These are phyloP conservation scores for Maconellicoccus hirsutus DNA, from an alignment of 1,140 invertebrate species.

Conservation along the genomic window DNA sequence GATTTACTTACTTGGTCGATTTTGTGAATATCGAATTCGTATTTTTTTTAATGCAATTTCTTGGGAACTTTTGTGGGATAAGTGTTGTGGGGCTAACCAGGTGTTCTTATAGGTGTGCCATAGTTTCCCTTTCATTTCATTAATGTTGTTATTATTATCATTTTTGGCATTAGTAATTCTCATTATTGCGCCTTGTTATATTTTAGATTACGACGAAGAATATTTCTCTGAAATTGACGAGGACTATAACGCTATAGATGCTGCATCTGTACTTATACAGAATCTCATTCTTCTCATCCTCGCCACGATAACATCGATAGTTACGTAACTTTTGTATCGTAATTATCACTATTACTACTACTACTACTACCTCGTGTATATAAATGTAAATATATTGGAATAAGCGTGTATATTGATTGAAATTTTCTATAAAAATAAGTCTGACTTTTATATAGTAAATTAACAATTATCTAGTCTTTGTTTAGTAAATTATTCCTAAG, in stretches of 20 bases:
- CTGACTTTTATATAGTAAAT: constrained; percentile 5
- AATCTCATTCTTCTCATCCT: too few relatives aligned
- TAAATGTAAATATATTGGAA: not conserved
- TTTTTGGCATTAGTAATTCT: not conserved
- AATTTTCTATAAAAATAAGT: not conserved
- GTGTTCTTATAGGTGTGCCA: too few relatives aligned
- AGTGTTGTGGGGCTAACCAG: too few relatives aligned
- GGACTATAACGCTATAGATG: not conserved
- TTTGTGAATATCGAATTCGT: too few relatives aligned
- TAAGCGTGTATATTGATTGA: not conserved
- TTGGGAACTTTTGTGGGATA: too few relatives aligned
- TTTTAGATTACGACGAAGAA: not conserved
- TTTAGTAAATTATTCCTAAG: not conserved
- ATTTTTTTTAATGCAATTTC: too few relatives aligned
- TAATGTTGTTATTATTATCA: too few relatives aligned
- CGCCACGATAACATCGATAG: too few relatives aligned
- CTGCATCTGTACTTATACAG: not conserved
- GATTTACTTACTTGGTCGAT: too few relatives aligned
- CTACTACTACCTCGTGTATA: not conserved
- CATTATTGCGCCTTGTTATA: not conserved
- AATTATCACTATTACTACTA: too few relatives aligned
- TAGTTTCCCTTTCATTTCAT: too few relatives aligned
- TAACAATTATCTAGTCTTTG: not conserved
- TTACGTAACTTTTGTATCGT: too few relatives aligned
- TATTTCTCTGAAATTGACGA: not conserved